Evolutionary conservation across 2,113 vertebrate genomes (phyloP), one percentile per base, ranked within the genome.

Genomic region (Strix uralensis): DNA sequence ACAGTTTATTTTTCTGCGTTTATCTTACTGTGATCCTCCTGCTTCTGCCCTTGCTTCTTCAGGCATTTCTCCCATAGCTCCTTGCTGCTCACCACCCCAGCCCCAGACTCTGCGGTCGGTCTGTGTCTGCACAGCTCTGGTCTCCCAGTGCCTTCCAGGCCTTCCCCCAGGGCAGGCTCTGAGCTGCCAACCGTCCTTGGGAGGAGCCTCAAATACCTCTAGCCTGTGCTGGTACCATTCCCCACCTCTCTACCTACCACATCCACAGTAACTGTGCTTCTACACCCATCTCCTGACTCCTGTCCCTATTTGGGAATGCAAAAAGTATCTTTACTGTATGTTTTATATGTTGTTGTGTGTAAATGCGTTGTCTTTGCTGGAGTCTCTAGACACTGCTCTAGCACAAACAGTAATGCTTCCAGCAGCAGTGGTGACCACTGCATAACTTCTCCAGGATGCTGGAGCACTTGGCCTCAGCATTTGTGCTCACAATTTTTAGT

Each of bases 81-180:
- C 46, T 59, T 40, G 7, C n/a, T 26, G 22, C 38, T 74, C 10
- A 2, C 19, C 3, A 7, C 5, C 29, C 26, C 30, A 36, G 38
- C 46, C 38, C 46, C 9, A 5, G 44, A 10, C 10, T 0, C 14
- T 27, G 21, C 51, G 2, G 3, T 54, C 5, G 15, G 20, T 49
- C 27, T 30, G 20, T 19, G 5, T 11, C 13, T 1, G 1, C 0
- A 0, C 2, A 17, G 54, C 49, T 69, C 54, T 54, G 26, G 27
- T 18, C 40, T 52, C n/a, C 46, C 10, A 0, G 3, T 34, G 42
- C 15, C 23, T 46, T 25, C 63, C 14, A 32, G 17, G 40, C 63
- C 63, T 54, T 47, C 14, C 29, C 17, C 16, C 46, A 47, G 0
- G 22, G 40, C 40, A 26, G 59, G 34, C 47, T 26, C 23, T 9